Evolutionary conservation across 2,797 vertebrate species (phyloP).

Genomic region (Crocidura indochinensis): DNA sequence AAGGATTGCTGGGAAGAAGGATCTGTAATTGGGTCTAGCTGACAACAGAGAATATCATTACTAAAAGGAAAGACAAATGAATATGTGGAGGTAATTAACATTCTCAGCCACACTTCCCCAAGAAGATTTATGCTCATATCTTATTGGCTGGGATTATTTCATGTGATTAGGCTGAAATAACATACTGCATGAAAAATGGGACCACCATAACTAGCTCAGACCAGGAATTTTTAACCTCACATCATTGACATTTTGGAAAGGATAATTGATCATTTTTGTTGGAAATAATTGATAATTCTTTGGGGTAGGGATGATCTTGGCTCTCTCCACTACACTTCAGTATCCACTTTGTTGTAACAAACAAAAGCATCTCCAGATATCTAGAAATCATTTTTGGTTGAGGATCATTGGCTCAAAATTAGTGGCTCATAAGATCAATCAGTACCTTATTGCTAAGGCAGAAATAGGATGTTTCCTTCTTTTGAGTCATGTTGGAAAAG

Average conservation of each 20-base stretch:
- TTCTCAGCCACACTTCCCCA: neutral
- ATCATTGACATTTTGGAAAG: neutral
- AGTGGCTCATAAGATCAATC: neutral
- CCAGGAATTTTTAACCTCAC: neutral
- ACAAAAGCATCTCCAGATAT: neutral
- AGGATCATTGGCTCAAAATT: neutral
- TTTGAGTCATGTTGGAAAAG: neutral
- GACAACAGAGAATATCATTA: neutral
- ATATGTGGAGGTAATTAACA: neutral
- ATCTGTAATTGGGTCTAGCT: neutral
- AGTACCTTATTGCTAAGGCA: neutral
- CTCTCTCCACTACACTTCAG: neutral
- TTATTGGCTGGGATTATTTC: constrained; percentile 15
- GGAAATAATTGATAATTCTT: too few relatives aligned
- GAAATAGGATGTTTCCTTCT: neutral
- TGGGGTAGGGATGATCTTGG: neutral
- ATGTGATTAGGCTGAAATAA: neutral
- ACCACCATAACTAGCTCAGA: neutral
- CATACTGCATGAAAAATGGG: neutral
- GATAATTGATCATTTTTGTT: too few relatives aligned
- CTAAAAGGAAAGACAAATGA: neutral
- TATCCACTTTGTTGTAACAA: too few relatives aligned
- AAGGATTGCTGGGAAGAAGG: neutral
- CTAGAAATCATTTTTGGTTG: neutral
- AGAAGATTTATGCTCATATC: neutral